Percentiles rank a stretch among this genome's conserved stretches.
phyloP scores from a whole-genome alignment of 2,113 vertebrate species.

The Thinocorus orbignyianus region DNA sequence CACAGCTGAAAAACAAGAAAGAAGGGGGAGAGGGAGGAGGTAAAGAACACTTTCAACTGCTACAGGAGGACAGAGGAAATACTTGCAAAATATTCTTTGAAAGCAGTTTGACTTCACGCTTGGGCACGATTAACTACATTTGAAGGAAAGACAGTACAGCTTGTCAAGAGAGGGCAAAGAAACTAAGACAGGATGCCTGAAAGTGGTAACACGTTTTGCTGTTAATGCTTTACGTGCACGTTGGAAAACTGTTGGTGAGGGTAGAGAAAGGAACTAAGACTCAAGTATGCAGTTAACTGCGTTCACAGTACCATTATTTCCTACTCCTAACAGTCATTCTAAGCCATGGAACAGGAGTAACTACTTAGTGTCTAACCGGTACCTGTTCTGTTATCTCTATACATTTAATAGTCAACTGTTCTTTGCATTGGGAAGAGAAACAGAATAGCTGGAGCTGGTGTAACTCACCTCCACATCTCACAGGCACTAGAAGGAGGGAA shows the following conservation, averaged over 20 bases:
- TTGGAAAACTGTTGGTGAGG: neutral
- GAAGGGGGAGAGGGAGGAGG: neutral
- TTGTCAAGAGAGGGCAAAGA: neutral
- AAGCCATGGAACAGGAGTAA: conserved; percentile 37
- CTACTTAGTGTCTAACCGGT: conserved; percentile 8
- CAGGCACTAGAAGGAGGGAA: neutral
- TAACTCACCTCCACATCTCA: neutral
- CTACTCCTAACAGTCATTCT: neutral
- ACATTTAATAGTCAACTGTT: conserved; percentile 22
- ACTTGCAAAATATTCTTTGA: neutral
- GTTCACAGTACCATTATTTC: neutral
- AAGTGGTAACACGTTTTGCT: neutral
- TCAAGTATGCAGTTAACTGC: neutral
- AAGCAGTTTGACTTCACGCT: conserved; percentile 3
- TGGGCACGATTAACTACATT: neutral
- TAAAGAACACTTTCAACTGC: neutral
- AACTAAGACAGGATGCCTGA: neutral
- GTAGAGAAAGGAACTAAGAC: neutral
- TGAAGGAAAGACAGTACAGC: neutral
- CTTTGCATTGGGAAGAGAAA: conserved; percentile 45
- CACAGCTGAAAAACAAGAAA: neutral
- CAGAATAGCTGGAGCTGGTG: conserved; percentile 12
- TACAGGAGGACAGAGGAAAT: neutral
- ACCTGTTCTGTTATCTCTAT: conserved; percentile 32
- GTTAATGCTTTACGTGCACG: neutral